Percentiles rank a stretch among this genome's conserved stretches.
Evolutionary conservation across 2,888 invertebrate species (phyloP).

Genomic region (Smittia sp.): DNA sequence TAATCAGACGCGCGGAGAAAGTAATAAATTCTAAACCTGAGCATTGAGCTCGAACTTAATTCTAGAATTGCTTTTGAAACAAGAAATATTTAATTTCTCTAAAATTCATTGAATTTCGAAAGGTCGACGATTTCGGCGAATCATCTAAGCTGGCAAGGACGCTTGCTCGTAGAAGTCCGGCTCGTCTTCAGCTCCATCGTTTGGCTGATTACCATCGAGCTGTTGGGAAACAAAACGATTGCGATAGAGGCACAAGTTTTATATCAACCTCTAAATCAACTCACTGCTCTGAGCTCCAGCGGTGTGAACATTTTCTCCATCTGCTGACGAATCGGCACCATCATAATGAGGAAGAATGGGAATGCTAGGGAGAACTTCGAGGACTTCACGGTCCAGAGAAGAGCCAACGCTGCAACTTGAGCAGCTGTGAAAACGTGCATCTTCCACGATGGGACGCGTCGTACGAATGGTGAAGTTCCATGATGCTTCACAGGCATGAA

Average conservation of each 20-base stretch:
- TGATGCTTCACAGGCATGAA: conserved; percentile 96
- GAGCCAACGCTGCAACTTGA: conserved; percentile 73
- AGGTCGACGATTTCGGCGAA: not conserved
- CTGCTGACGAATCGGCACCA: conserved; percentile 82
- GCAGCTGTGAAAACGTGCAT: conserved; percentile 90
- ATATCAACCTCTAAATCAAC: conserved; percentile 47
- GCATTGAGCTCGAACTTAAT: too few species aligned
- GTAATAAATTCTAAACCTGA: too few species aligned
- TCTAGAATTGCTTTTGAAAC: not conserved
- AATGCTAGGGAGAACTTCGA: conserved; percentile 85
- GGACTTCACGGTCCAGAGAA: conserved; percentile 87
- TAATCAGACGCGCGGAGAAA: too few species aligned
- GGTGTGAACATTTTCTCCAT: conserved; percentile 72
- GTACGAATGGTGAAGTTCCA: conserved; percentile 84
- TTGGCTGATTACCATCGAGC: conserved; percentile 83
- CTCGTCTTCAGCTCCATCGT: conserved; percentile 79
- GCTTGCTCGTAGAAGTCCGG: conserved; percentile 94
- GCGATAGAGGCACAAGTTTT: not conserved
- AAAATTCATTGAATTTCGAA: too few species aligned
- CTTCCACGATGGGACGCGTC: conserved; percentile 82
- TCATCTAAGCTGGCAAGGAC: conserved; percentile 69
- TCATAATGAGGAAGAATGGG: conserved; percentile 88
- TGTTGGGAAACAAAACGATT: conserved; percentile 49
- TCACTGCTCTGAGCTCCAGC: conserved; percentile 80
- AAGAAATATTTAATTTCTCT: not conserved